Conservation (phyloP, 2,888 invertebrate genomes). For the Eupithecia exiguata region DNA sequence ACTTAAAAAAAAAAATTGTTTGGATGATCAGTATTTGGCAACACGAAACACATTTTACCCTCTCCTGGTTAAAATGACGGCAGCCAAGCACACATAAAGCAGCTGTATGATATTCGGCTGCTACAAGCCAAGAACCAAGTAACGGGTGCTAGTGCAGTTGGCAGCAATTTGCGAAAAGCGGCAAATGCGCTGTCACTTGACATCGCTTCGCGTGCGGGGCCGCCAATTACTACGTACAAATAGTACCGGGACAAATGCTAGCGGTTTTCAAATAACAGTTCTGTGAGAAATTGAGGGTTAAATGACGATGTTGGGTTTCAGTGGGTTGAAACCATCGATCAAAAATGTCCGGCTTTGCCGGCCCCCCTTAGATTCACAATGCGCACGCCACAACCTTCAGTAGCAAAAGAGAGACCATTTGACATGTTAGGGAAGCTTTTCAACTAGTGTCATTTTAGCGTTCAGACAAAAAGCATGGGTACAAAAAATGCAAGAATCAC, state of each 20-base stretch:
- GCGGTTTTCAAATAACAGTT: slow-evolving; percentile 30
- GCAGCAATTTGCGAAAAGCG: slow-evolving; percentile 44
- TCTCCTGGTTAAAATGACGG: not conserved
- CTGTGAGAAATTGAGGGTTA: slow-evolving; percentile 16
- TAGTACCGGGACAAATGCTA: slow-evolving; percentile 38
- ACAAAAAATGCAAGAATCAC: no score
- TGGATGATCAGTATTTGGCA: not conserved
- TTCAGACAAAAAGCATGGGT: no score
- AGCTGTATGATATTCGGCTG: not conserved
- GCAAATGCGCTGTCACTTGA: slow-evolving; percentile 40
- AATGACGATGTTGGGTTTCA: not conserved
- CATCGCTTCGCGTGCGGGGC: slow-evolving; percentile 39
- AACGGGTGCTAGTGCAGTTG: slow-evolving; percentile 41
- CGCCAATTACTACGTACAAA: slow-evolving; percentile 44
- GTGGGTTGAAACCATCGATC: no score
- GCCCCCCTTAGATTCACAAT: no score
- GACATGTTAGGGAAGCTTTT: no score
- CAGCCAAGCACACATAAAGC: not conserved
- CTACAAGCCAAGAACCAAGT: slow-evolving; percentile 38
- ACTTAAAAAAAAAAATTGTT: not conserved
- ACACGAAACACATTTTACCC: not conserved
- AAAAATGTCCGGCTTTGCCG: no score
- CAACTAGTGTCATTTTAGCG: no score
- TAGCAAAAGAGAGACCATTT: no score
- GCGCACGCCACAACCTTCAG: no score